Base-by-base conservation (phyloP, 1,140 invertebrate species). In the Drosophila navojoa region DNA sequence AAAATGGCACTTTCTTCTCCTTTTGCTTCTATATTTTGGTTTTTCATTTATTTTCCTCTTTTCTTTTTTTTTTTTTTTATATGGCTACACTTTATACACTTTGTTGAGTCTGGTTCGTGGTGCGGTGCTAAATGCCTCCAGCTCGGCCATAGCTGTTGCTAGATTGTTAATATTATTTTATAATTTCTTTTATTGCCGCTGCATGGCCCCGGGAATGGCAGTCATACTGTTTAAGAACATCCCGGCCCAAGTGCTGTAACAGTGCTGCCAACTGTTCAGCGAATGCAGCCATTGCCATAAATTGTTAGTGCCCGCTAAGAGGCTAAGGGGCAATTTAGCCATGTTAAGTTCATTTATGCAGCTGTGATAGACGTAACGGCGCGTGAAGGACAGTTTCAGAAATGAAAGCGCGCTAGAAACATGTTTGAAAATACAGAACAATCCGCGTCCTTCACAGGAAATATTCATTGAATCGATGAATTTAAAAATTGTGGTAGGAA, bases 131-230 rank as follows among this genome's bases (percentile, higher is more conserved):
- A 70, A 71, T 78, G 71, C 16, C 52, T 62, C 64, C 52, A 58
- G 69, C 61, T 53, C 55, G 19, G 42, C 11, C 60, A 27, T 45
- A 52, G 71, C 59, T 78, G 71, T 60, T 85, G 67, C 79, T 58
- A 57, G 82, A 78, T 78, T 75, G 81, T 81, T 86, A 76, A 85
- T 87, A 86, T 86, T 79, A 87, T 89, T 89, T 79, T 89, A 86
- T 87, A 86, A 86, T 89, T 86, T 86, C 82, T 66, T 87, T 81
- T 87, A 86, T 86, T 52, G 50, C 50, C 38, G 25, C 60, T 45
- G 27, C 61, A 35, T 69, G 38, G 32, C 32, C 32, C 6, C 32
- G 5, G 32, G 63, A 66, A 76, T 58, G 19, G 32, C 53, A 50
- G 49, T 38, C 44, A 66, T 50, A 66, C 63, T 70, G 67, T 29